Evolutionary conservation across 2,888 invertebrate species (phyloP), one percentile per base, ranked within the genome.

Genomic region (Fragum sueziense): DNA sequence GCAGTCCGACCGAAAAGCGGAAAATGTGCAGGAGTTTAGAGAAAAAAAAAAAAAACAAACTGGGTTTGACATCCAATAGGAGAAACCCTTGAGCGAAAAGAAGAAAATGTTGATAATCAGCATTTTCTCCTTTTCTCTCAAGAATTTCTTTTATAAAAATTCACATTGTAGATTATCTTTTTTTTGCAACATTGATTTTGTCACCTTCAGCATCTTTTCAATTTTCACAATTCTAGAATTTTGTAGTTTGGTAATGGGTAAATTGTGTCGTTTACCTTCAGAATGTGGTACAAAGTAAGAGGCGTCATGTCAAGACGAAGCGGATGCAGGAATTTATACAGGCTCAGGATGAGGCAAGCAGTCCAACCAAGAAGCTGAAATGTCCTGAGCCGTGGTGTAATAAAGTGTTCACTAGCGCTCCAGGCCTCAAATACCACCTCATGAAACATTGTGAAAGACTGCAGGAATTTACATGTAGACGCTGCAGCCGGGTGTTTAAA

Each of bases 251-350:
- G n/a, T n/a, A n/a, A n/a, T n/a, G n/a, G n/a, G n/a, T n/a, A n/a
- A n/a, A n/a, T n/a, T n/a, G n/a, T n/a, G n/a, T n/a, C n/a, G 17
- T 11, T 41, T 41, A 17, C 65, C 73, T 70, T 0, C 70, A 86
- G 86, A 86, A 84, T 54, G 79, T 85, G 67, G 52, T 77, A 57
- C 79, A 82, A 59, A 82, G 80, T 22, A 91, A 91, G 80, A 74
- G 91, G 51, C 88, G 86, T 34, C 91, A 90, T 74, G 88, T 91
- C 59, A 85, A 87, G 72, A 91, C 91, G n/a, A 87, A 89, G 76
- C 86, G 89, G n/a, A 91, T 92, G 91, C 87, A 88, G 71, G 91
- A 92, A 70, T 92, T 90, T 74, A 86, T 88, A 29, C 80, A 83
- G 54, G 82, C 87, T 29, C 88, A 90, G 70, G 86, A 83, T 25